Evolutionary conservation across 2,113 vertebrate genomes (phyloP), one percentile per base, ranked within the genome.

Genomic region (Orientallactaga bullata): DNA sequence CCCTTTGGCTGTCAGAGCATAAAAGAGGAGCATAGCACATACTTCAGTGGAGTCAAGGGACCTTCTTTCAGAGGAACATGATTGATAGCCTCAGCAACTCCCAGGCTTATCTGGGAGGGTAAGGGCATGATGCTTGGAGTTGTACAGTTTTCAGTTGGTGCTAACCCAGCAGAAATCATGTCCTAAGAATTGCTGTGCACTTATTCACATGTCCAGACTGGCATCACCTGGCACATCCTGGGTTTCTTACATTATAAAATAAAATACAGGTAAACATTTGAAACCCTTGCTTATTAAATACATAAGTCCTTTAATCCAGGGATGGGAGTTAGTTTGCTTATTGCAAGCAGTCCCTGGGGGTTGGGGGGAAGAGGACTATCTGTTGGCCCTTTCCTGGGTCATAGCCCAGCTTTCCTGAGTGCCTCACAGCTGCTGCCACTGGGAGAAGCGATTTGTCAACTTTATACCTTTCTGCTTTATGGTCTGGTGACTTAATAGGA

Each of bases 381-480:
- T 55, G 26, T 9, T 39, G 81, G 94, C 68, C 55, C 30, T 69
- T 84, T 76, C 37, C 66, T 88, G 93, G 94, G 96, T 93, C 96
- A 84, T 55, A 95, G 90, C 79, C 90, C 28, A 83, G 88, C 18
- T 76, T 90, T 32, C 28, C 85, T 17, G 55, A 80, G 37, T 39
- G 66, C 88, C 83, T 93, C 90, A 92, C 85, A 95, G 94, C 92
- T 86, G 79, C 93, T 26, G 66, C 90, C 88, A 76, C 82, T 65
- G 94, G 94, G 91, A 96, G 92, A 96, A 96, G 93, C 96, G 85
- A 95, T 97, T 96, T 97, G 96, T 97, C 97, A 96, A 90, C 95
- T 97, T 95, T 95, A 96, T 96, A 95, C 97, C 96, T 97, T 97
- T 96, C 94, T 97, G 97, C 96, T 97, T 97, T 96, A 96, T 96